Base-by-base conservation (phyloP, 1,140 invertebrate species). In the Anastrepha ludens region DNA sequence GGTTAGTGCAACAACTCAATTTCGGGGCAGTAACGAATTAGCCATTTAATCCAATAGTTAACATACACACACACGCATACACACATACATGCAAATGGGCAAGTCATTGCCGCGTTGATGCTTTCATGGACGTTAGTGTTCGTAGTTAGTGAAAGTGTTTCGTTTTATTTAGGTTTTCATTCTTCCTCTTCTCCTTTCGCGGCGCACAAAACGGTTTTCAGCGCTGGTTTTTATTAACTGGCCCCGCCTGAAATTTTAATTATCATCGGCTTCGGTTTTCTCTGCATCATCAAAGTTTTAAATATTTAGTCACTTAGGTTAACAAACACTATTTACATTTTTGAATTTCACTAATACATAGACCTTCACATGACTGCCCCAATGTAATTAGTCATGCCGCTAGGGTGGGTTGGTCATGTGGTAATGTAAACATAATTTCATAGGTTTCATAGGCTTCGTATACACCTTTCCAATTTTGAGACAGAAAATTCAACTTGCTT, bases 81-180 rank as follows among this genome's bases (percentile, higher is more conserved):
- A n/a, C 7, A 5, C 39, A 3, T 39, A 41, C 39, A 13, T 67
- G n/a, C 1, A 67, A n/a, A 17, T 55, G 11, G 0, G 11, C 50
- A 55, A 55, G 50, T 55, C 4, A 17, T 62, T 62, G 60, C 15
- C 60, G 60, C 4, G 3, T 81, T 81, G 44, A 55, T 81, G 29
- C 29, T 29, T 29, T 29, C 29, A 29, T 29, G 29, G 29, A 29
- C 1, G 47, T 81, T 81, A 13, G 3, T 7, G 3, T 17, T 1
- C 2, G 9, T 1, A 81, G 47, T 55, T 50, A 81, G 74, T 81
- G 74, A 81, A 81, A 81, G 74, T 81, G 74, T 81, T 81, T 50
- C 39, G 50, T 55, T 81, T 81, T 81, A 81, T 81, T 55, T 81
- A 29, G n/a, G 44, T 81, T 81, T 15, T 55, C 47, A 20, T 81